Percentiles rank a stretch among this genome's conserved stretches.
Evolutionary conservation across 1,140 invertebrate genomes (phyloP).

Genomic region (Penaeus japonicus): DNA sequence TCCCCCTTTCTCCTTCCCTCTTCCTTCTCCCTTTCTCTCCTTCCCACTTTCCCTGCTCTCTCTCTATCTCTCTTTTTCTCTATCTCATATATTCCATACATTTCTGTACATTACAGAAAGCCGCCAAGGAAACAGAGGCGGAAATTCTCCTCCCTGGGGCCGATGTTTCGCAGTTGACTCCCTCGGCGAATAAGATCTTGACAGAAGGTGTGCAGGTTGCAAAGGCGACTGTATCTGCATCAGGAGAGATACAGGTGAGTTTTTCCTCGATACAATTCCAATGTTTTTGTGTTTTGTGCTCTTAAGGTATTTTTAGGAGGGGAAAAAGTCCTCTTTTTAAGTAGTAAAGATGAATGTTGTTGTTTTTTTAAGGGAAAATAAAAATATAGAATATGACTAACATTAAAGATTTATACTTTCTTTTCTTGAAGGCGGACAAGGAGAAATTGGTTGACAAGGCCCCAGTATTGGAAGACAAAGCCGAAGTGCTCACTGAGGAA

Average conservation of each 20-base stretch:
- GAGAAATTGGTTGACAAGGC: conserved; percentile 71
- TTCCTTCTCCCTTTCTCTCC: too few species aligned
- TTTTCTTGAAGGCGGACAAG: conserved; percentile 26
- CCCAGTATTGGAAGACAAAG: conserved; percentile 63
- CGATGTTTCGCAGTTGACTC: conserved; percentile 61
- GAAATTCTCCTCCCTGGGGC: conserved; percentile 71
- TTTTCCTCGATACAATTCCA: conserved; percentile 44
- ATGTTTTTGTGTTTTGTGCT: background rate
- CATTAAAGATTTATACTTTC: background rate
- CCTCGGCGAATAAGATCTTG: conserved; percentile 42
- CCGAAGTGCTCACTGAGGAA: conserved; percentile 48
- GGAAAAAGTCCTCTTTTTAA: background rate
- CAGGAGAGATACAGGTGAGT: conserved; percentile 70
- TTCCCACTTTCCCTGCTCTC: too few species aligned
- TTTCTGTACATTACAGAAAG: conserved; percentile 31
- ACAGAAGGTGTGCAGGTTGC: conserved; percentile 45
- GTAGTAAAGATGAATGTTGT: background rate
- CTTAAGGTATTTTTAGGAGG: background rate
- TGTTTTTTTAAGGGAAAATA: too few species aligned
- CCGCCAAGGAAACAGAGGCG: conserved; percentile 61
- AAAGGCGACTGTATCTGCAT: conserved; percentile 60
- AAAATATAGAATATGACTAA: background rate
- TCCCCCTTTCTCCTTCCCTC: too few species aligned
- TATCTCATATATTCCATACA: background rate
- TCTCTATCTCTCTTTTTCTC: too few species aligned